Base-by-base conservation (phyloP, 2,888 invertebrate genomes). In the Lottia scabra region DNA sequence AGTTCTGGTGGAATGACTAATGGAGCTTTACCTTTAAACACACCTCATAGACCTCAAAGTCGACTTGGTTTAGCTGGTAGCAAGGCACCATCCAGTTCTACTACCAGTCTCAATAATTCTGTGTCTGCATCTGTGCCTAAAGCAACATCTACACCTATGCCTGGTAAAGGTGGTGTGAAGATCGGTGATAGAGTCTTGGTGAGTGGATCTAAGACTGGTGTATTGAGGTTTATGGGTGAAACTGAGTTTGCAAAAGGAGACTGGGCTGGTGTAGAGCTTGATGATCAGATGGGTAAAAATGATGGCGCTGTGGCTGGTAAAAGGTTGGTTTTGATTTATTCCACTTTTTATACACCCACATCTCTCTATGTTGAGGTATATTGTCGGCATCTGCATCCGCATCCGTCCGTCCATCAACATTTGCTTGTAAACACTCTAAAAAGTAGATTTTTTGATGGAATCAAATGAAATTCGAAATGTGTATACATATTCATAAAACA, bases 201-300 rank as follows among this genome's bases (percentile, higher is more conserved):
- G 15, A 88, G 88, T 78, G 89, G 89, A 83, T 87, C 87, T 4
- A 97, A 97, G 90, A 93, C 95, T 16, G 98, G 98, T 69, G 93
- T 94, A 15, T 91, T 98, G 69, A 92, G 94, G 80, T 98, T 93
- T 89, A 92, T 97, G 78, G 98, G 98, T 38, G 91, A 92, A 68
- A 95, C 98, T 45, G 95, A 96, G 84, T 98, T 98, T 90, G 97
- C 98, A 0, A 90, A 93, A 46, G 98, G 98, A 46, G 93, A 96
- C 82, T 98, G 98, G 98, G 97, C 95, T 76, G 98, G 98, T 30
- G 94, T 99, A 26, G 97, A 98, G 89, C 91, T 99, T 81, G 97
- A 98, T 88, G 96, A 97, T 80, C 94, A 96, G 0, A 91, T 94
- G 74, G 99, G 99, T 70, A 98, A 98, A 91, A 98, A 99, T 90